phyloP scores from a whole-genome alignment of 2,797 vertebrate genomes.

The Myotis vivesi region DNA sequence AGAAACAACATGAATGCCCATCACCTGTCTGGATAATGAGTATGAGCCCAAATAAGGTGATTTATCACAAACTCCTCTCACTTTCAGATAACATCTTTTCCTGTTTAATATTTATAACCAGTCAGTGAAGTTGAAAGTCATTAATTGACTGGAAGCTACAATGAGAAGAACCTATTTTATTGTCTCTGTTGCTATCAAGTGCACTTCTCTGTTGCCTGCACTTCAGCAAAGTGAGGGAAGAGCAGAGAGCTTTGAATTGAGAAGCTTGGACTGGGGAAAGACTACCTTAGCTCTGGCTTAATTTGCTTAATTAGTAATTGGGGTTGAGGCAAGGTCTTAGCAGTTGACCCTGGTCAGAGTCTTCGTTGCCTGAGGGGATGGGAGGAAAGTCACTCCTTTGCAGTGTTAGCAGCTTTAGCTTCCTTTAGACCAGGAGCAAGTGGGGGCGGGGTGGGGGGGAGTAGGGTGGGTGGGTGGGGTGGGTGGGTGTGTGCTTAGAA shows the following conservation, averaged over 20 bases:
- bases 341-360: neutral
- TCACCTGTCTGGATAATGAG: conserved; percentile 46
- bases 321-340: neutral
- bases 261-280: neutral
- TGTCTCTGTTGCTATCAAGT: neutral
- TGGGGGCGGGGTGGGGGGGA: rapidly evolving
- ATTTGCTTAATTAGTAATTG: neutral
- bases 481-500: neutral
- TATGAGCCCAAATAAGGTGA: neutral
- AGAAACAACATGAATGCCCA: neutral
- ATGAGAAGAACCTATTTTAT: neutral
- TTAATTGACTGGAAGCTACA: neutral
- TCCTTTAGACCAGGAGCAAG: neutral
- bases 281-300: neutral
- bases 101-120: conserved; percentile 42
- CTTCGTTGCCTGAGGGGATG: neutral
- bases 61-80: conserved; percentile 3
- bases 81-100: conserved; percentile 29
- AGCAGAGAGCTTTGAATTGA: neutral
- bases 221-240: neutral
- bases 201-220: neutral
- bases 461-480: too few relatives aligned
- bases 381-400: neutral
- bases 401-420: neutral
- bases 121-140: neutral